Evolutionary conservation across 2,113 vertebrate species (phyloP).

Genomic region (Hemiscyllium ocellatum): DNA sequence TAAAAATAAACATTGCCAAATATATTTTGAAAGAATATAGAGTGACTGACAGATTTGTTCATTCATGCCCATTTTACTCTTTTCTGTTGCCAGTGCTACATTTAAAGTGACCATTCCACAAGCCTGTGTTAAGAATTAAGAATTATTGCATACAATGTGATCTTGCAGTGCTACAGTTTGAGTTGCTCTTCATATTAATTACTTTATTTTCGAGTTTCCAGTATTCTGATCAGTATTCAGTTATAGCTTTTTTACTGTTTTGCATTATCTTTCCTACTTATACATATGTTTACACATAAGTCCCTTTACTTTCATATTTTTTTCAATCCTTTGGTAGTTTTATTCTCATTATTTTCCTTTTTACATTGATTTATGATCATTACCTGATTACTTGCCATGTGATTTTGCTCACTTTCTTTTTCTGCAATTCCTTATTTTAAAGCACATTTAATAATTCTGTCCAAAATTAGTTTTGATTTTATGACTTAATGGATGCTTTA

Average conservation of each 20-base stretch:
- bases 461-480: neutral
- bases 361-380: neutral
- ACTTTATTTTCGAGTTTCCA: neutral
- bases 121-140: neutral
- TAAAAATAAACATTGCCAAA: neutral
- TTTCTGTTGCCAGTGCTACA: neutral
- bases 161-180: neutral
- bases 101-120: neutral
- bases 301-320: neutral
- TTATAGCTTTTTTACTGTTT: neutral
- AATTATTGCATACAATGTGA: neutral
- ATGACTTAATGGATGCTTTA: neutral
- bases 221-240: neutral
- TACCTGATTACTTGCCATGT: neutral
- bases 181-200: neutral
- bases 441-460: neutral
- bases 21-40: neutral
- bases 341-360: neutral
- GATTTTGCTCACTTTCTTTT: neutral
- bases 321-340: neutral
- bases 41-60: neutral
- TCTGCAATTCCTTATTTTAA: neutral
- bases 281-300: neutral
- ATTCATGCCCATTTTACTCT: neutral
- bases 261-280: neutral